Conservation (phyloP, 2,797 vertebrate genomes). For the Artibeus lituratus region DNA sequence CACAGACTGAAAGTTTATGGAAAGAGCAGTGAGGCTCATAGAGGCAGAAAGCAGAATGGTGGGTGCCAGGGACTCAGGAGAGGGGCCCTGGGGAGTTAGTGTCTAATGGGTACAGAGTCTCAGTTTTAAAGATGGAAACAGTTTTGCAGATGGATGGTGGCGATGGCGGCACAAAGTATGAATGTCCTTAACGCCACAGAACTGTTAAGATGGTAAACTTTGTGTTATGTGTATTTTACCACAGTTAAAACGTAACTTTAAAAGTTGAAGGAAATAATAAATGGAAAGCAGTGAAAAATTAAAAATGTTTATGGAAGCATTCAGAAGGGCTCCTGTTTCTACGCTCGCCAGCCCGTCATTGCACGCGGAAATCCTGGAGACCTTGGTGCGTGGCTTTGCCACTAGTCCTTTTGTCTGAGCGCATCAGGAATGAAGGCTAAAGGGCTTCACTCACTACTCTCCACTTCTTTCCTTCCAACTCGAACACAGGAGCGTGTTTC, state of each 20-base stretch:
- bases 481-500: slow-evolving; percentile 88
- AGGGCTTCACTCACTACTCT: slow-evolving; percentile 89
- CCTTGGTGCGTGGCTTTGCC: neutral
- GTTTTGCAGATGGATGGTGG: neutral
- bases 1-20: neutral
- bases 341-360: neutral
- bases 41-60: neutral
- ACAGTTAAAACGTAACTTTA: neutral
- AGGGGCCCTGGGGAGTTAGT: accelerated
- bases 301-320: neutral
- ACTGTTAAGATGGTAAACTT: neutral
- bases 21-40: neutral
- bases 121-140: neutral
- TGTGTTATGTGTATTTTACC: neutral
- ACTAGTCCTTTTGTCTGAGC: accelerated
- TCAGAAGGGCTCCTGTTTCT: neutral
- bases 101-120: neutral
- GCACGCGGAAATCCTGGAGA: neutral
- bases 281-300: neutral
- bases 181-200: too few relatives aligned
- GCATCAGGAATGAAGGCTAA: neutral
- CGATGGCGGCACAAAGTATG: accelerated
- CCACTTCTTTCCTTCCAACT: slow-evolving; percentile 99
- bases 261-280: neutral
- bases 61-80: neutral